Conservation (phyloP, 2,888 invertebrate species). For the Rhyacophila evoluta region DNA sequence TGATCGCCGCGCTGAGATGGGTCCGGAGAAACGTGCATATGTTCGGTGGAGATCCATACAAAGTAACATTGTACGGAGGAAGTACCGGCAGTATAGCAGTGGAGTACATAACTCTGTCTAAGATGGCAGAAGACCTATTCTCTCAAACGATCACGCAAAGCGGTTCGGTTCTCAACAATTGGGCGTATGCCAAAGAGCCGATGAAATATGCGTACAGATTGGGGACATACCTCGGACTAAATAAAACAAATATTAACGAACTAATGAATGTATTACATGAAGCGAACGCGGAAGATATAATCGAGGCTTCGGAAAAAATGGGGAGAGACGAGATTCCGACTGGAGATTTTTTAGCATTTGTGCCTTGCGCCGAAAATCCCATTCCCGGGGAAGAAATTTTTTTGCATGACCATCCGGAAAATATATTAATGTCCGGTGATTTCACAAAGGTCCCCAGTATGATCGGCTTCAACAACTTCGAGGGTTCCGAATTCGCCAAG, state of each 20-base stretch:
- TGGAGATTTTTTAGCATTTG: slow-evolving; percentile 57
- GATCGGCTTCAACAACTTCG: slow-evolving; percentile 36
- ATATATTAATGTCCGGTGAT: slow-evolving; percentile 56
- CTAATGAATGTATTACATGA: slow-evolving; percentile 60
- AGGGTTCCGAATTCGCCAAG: slow-evolving; percentile 28
- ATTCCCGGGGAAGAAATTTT: slow-evolving; percentile 61
- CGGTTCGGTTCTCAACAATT: slow-evolving; percentile 60
- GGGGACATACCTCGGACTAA: slow-evolving; percentile 65
- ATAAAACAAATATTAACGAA: slow-evolving; percentile 59
- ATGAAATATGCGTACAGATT: slow-evolving; percentile 61
- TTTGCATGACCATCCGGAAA: slow-evolving; percentile 62
- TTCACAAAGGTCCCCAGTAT: slow-evolving; percentile 33
- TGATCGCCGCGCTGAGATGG: slow-evolving; percentile 64
- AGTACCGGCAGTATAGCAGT: slow-evolving; percentile 63
- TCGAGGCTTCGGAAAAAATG: slow-evolving; percentile 59
- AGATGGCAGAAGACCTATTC: slow-evolving; percentile 62
- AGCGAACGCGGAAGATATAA: slow-evolving; percentile 60
- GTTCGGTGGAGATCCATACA: slow-evolving; percentile 64
- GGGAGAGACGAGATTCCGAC: slow-evolving; percentile 60
- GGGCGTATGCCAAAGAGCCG: slow-evolving; percentile 60
- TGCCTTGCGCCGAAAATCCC: slow-evolving; percentile 63
- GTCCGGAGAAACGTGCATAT: slow-evolving; percentile 61
- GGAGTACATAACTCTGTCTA: slow-evolving; percentile 61
- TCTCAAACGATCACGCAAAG: slow-evolving; percentile 64
- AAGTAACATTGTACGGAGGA: slow-evolving; percentile 65